These are phyloP conservation scores for Galaxea fascicularis DNA, from an alignment of 92 coral and sea anemone species.

Conservation along the genomic window DNA sequence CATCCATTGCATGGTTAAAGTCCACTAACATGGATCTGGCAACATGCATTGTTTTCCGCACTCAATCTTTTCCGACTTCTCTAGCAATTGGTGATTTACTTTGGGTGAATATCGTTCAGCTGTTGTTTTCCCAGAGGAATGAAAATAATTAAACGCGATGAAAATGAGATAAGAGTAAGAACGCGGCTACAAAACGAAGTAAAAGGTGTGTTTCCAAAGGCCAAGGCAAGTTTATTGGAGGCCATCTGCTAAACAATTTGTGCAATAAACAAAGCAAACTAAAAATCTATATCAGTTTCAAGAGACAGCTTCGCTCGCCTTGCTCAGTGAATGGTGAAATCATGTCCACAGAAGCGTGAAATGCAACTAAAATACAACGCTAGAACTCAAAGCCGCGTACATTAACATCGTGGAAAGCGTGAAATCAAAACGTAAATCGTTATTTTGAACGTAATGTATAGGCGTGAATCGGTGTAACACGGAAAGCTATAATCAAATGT, in stretches of 20 bases:
- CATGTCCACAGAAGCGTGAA: conserved; percentile 4
- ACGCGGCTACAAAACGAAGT: not conserved
- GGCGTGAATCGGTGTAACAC: not conserved
- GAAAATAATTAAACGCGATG: no score
- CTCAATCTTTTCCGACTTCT: no score
- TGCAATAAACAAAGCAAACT: no score
- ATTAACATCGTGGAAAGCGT: not conserved
- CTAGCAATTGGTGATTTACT: no score
- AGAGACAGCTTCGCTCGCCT: no score
- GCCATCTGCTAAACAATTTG: not conserved
- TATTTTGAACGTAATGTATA: not conserved
- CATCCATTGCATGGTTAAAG: not conserved
- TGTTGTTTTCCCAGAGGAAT: no score
- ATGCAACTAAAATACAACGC: not conserved
- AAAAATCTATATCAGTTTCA: no score
- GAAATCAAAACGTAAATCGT: conserved; percentile 8
- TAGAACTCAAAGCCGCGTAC: not conserved
- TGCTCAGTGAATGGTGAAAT: not conserved
- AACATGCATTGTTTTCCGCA: not conserved
- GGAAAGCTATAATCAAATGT: no score
- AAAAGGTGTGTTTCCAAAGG: not conserved
- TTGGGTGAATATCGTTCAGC: no score
- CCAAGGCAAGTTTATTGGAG: not conserved
- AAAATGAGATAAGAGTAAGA: no score
- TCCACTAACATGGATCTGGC: not conserved